Base-by-base conservation (phyloP, 2,113 vertebrate genomes). In the Camelus bactrianus region DNA sequence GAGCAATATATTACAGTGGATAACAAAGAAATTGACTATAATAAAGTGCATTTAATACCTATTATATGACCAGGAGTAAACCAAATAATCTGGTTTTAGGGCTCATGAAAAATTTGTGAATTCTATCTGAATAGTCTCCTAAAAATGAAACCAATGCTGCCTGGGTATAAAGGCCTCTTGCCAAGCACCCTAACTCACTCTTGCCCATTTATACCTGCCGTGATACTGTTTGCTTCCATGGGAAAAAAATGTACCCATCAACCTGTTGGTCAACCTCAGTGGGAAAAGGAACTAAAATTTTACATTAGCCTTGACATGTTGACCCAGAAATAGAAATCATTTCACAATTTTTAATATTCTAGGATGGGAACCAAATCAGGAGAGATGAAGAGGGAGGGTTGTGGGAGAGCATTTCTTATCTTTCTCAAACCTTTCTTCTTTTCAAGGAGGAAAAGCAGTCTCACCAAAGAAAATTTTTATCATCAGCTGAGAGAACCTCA, bases 31-130 rank as follows among this genome's bases (percentile, higher is more conserved):
- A 95, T 83, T 15, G 2, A 60, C 9, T 42, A n/a, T 50, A 56
- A 73, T 73, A 62, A 80, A 42, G 38, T 95, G 7, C 48, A 90
- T 83, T 87, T 65, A 80, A 84, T 92, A 24, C 4, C 67, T 91
- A n/a, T 46, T 86, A 30, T 13, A n/a, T 89, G 17, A 76, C 50
- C 35, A 81, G 10, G 3, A 65, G 91, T 91, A 75, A 90, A 70
- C 10, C 10, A 87, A 83, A 90, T 91, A 80, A 77, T 60, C 28
- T 54, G 8, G 6, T 86, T 91, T 96, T 58, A 26, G 22, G 16
- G 4, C 4, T 65, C 15, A 50, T 62, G 26, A 77, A 6, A 86
- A 85, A 62, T 58, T 46, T 75, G 6, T 84, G 30, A 24, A 77
- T 91, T 67, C 32, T 75, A 46, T 35, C 64, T 84, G 19, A 90